Conservation (phyloP, 2,113 vertebrate genomes). For the Epinephelus fuscoguttatus region DNA sequence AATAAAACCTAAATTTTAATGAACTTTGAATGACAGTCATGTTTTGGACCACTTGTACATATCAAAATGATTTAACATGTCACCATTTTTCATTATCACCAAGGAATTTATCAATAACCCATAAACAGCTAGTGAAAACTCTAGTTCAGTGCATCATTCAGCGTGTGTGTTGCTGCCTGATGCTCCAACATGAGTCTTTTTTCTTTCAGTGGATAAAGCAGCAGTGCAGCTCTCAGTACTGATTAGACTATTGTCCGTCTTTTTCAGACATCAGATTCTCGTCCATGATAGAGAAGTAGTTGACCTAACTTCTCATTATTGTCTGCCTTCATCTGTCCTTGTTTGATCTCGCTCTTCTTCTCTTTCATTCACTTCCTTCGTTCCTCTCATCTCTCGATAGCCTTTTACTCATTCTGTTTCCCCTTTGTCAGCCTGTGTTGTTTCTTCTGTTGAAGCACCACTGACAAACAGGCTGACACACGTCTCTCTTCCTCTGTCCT, state of each 20-base stretch:
- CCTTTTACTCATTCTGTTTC: not conserved
- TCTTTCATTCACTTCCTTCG: conserved; percentile 50
- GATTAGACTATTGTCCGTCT: conserved; percentile 40
- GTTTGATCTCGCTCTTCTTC: conserved; percentile 58
- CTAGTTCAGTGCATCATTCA: not conserved
- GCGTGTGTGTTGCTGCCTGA: not conserved
- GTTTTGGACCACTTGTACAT: no score
- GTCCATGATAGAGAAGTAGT: conserved; percentile 17
- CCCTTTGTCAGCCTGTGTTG: not conserved
- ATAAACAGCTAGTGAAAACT: not conserved
- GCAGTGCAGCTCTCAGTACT: conserved; percentile 14
- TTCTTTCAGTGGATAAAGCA: conserved; percentile 6
- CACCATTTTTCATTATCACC: no score
- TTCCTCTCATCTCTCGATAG: conserved; percentile 43
- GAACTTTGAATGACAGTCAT: no score
- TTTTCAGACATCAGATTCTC: conserved; percentile 38
- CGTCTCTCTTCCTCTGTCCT: conserved; percentile 18
- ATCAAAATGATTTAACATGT: no score
- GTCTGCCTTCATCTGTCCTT: conserved; percentile 56
- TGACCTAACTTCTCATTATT: conserved; percentile 35
- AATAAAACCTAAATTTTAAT: no score
- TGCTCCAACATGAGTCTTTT: not conserved
- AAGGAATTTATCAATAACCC: no score
- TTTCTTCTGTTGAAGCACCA: conserved; percentile 11
- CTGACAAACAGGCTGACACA: conserved; percentile 59